Base-by-base conservation (phyloP, 2,888 invertebrate genomes). In the Eurois occulta region DNA sequence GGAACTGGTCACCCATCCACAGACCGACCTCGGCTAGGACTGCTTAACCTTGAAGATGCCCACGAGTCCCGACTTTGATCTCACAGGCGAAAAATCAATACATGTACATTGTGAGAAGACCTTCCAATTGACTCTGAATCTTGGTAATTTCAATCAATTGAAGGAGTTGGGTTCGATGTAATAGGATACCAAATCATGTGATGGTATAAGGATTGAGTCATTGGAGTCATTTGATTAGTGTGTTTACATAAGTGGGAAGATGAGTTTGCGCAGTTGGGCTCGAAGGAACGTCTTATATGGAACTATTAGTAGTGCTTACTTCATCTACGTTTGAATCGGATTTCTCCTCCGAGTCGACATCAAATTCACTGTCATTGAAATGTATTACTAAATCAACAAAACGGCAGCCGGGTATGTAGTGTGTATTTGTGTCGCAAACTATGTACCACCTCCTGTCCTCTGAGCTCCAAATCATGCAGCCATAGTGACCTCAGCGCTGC, bases 81-180 rank as follows among this genome's bases (percentile, higher is more conserved):
- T 65, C 16, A 13, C 32, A n/a, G 21, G 35, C 66, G 52, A 55
- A 78, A 79, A 84, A 83, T 86, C 85, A 80, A 86, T 86, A 82
- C 58, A 66, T 32, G 2, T 48, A 71, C 18, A 71, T 72, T 72
- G 69, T 67, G 38, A 71, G 75, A 43, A 78, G 83, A 85, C 83
- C 81, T 81, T 69, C 69, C 90, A 89, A 89, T 90, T 88, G 90
- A 85, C 85, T 85, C 79, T 77, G 79, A 73, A 81, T 87, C 79
- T 83, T 78, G 82, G 77, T 84, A 83, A 91, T 91, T 87, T 84
- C 84, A 88, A 91, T 89, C 90, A 90, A 91, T 90, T 90, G 90
- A 66, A 58, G 43, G 43, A 48, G 69, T 82, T 76, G 55, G 67
- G 75, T 86, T 69, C 77, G 71, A 75, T 73, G 71, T 87, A 86